phyloP scores from a whole-genome alignment of 2,888 invertebrate species.

The Alsophila aescularia region DNA sequence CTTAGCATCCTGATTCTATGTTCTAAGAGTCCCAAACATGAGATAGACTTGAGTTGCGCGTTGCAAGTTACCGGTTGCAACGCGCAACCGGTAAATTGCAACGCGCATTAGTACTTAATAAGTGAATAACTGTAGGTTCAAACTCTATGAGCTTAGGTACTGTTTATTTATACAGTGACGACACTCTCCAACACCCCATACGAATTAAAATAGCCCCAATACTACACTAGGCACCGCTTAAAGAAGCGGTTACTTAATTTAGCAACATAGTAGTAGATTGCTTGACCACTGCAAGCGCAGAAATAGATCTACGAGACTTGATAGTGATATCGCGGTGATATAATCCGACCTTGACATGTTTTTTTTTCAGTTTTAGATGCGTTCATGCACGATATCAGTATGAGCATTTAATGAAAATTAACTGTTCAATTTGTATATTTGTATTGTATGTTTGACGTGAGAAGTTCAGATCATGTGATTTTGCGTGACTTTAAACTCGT shows the following conservation, averaged over 20 bases:
- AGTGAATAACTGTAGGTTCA: background rate
- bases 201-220: slow-evolving; percentile 56
- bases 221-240: slow-evolving; percentile 45
- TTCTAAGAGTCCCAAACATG: too few species aligned
- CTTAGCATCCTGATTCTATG: too few species aligned
- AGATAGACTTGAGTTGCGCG: too few species aligned
- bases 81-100: too few species aligned
- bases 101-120: background rate
- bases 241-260: slow-evolving; percentile 57
- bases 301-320: slow-evolving; percentile 54
- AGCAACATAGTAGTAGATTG: slow-evolving; percentile 55
- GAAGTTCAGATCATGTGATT: slow-evolving; percentile 8
- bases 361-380: slow-evolving; percentile 33
- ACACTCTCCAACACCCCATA: slow-evolving; percentile 52
- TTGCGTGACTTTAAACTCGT: slow-evolving; percentile 14
- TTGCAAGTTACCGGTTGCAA: too few species aligned
- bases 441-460: too few species aligned
- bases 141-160: slow-evolving; percentile 4
- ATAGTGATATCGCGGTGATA: slow-evolving; percentile 48
- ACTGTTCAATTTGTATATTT: slow-evolving; percentile 25
- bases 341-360: slow-evolving; percentile 52
- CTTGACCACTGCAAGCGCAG: slow-evolving; percentile 56
- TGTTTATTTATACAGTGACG: slow-evolving; percentile 1
- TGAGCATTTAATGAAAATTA: slow-evolving; percentile 18
- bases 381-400: slow-evolving; percentile 12